Evolutionary conservation across 1,140 invertebrate genomes (phyloP), one percentile per base, ranked within the genome.

Genomic region (Elymnias hypermnestra): DNA sequence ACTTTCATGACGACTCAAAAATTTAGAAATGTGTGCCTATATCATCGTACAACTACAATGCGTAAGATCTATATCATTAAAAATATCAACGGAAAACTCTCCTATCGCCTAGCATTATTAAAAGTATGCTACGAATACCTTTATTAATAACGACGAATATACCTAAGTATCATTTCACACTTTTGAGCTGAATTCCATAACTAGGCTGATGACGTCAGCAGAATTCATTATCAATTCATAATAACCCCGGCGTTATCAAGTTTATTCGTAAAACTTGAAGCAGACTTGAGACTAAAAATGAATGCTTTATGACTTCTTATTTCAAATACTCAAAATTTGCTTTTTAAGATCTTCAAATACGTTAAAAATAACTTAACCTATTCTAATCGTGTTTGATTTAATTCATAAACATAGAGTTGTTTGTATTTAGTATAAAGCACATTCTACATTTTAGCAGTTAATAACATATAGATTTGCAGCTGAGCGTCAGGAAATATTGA

Each of bases 11-110:
- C 29, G 7, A 15, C 29, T 33, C 8, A 33, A 5, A 33, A 15
- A 15, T 79, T 73, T 73, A 70, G 65, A 77, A 73, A 73, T 46
- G 66, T 77, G 67, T 75, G 52, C 33, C 54, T 52, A 63, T 19
- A 42, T 48, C 60, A 33, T 57, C 51, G 45, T 67, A 63, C 62
- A 39, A 56, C 69, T 75, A 78, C 60, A 53, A 41, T 62, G 58
- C 45, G 51, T 58, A 58, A 58, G 51, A 57, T 62, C 44, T 51
- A 51, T 48, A 33, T 33, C 29, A 33, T 50, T 18, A 51, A 44
- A n/a, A 39, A 41, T 36, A 12, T 44, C 35, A 51, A 51, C 29
- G 19, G 26, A 47, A 47, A 12, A 36, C 38, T 41, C 25, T 15
- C 1, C 14, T 29, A 3, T 29, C 13, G 29, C 6, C 43, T 56